phyloP scores from a whole-genome alignment of 2,888 invertebrate species.

The Drosophila mimetica region DNA sequence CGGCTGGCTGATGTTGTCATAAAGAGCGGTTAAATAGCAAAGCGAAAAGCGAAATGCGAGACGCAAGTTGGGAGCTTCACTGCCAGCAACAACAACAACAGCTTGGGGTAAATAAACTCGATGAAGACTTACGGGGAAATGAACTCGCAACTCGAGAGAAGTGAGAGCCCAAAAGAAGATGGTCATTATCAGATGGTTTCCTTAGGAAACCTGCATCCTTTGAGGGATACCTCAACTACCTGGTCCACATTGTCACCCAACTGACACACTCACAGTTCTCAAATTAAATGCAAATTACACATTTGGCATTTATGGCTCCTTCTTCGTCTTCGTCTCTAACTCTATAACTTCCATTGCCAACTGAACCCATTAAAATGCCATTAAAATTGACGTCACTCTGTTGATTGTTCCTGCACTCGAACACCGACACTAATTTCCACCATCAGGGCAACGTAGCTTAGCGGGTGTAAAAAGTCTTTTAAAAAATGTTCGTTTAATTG shows the following conservation, averaged over 20 bases:
- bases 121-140: conserved; percentile 19
- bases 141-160: conserved; percentile 1
- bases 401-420: conserved; percentile 34
- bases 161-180: conserved; percentile 9
- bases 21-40: conserved; percentile 47
- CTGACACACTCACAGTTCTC: conserved; percentile 49
- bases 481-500: conserved; percentile 24
- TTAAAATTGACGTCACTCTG: conserved; percentile 60
- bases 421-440: conserved; percentile 47
- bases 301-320: conserved; percentile 59
- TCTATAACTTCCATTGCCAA: conserved; percentile 9
- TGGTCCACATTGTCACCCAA: neutral
- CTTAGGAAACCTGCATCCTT: too few species aligned
- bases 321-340: neutral
- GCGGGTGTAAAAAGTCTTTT: conserved; percentile 5
- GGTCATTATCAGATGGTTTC: conserved; percentile 6
- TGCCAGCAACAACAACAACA: too few species aligned
- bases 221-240: too few species aligned
- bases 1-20: conserved; percentile 43
- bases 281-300: conserved; percentile 80
- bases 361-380: conserved; percentile 69
- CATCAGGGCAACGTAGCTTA: conserved; percentile 49
- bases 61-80: too few species aligned
- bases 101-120: conserved; percentile 33
- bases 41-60: conserved; percentile 68